phyloP scores from a whole-genome alignment of 2,113 vertebrate genomes.

The Tinamus guttatus region DNA sequence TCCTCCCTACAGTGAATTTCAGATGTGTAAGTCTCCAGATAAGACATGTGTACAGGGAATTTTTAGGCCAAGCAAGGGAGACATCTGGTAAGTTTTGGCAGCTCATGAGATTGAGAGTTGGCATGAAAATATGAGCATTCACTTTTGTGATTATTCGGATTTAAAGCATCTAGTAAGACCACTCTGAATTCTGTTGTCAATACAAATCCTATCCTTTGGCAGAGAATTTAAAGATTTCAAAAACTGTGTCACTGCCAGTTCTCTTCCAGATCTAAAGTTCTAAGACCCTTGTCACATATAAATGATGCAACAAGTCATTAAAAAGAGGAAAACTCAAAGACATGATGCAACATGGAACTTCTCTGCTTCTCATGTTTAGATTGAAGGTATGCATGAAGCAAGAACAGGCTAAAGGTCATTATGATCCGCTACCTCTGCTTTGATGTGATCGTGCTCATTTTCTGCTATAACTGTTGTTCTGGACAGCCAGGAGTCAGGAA shows the following conservation, averaged over 20 bases:
- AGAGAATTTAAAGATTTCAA: background rate
- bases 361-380: background rate
- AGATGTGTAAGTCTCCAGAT: background rate
- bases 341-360: background rate
- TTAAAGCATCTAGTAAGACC: background rate
- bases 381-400: background rate
- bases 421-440: background rate
- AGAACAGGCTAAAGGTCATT: background rate
- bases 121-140: background rate
- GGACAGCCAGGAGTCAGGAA: slow-evolving; percentile 13
- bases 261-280: background rate
- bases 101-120: background rate
- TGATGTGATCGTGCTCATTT: background rate
- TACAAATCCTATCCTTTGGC: background rate
- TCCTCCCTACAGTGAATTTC: background rate
- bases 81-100: background rate
- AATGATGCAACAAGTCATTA: background rate
- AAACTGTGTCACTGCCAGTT: background rate
- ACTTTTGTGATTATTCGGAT: background rate
- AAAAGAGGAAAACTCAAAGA: background rate
- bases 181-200: background rate
- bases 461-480: background rate
- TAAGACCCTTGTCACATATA: background rate
- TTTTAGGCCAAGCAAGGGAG: background rate
- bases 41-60: background rate